A percentile compares a stretch with the other conserved stretches of the same genome.
These are phyloP conservation scores for Ciconia maguari DNA, from an alignment of 2,113 vertebrate species.

Conservation along the genomic window DNA sequence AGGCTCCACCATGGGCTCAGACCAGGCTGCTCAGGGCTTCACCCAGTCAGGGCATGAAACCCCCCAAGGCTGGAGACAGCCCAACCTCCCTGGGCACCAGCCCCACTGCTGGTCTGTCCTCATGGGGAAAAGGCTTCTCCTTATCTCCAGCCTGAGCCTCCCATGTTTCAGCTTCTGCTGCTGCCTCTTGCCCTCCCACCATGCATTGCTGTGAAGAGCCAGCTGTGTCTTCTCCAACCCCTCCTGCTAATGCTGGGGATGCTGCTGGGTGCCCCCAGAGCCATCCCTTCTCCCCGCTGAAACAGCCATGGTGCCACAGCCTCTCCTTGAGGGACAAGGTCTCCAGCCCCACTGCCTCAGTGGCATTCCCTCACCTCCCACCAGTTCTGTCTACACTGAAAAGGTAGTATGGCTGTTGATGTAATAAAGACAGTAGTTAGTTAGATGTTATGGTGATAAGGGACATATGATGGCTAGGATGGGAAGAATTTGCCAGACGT, in stretches of 20 bases:
- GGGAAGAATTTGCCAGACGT: not conserved
- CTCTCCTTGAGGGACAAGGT: not conserved
- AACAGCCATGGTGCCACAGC: not conserved
- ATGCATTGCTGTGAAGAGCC: fast-evolving
- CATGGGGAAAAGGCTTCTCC: not conserved
- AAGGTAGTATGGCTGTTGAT: not conserved
- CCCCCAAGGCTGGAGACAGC: fast-evolving
- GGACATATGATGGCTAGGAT: not conserved
- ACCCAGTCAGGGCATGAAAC: fast-evolving
- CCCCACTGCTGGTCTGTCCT: fast-evolving
- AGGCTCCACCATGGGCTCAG: not conserved
- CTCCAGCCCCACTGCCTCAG: fast-evolving
- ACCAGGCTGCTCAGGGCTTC: not conserved
- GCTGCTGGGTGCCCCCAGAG: fast-evolving
- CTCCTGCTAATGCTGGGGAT: fast-evolving
- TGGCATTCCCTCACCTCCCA: not conserved
- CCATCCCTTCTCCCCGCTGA: not conserved
- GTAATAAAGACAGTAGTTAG: not conserved
- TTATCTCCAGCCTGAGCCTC: not conserved
- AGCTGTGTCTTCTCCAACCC: fast-evolving
- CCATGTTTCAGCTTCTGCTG: not conserved
- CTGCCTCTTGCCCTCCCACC: fast-evolving
- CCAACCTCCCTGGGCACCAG: fast-evolving
- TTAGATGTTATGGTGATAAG: not conserved
- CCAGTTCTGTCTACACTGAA: not conserved